A percentile compares a stretch with the other conserved stretches of the same genome.
These are phyloP conservation scores for Aromia moschata DNA, from an alignment of 2,888 invertebrate species.

Conservation along the genomic window DNA sequence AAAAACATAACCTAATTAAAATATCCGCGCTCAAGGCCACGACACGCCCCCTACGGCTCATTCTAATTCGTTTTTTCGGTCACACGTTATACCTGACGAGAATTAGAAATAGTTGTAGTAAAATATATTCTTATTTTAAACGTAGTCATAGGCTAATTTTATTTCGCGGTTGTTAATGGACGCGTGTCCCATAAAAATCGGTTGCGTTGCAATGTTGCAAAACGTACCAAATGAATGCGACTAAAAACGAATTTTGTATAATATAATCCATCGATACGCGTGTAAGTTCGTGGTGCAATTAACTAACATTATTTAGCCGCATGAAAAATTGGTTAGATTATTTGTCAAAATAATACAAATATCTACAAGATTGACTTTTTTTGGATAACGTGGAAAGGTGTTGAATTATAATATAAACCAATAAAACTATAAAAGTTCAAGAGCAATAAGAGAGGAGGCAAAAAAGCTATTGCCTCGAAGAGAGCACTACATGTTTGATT, in stretches of 20 bases:
- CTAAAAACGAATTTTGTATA: conserved; percentile 1
- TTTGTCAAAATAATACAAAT: not conserved
- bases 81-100: not conserved
- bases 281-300: not conserved
- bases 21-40: too few relatives aligned
- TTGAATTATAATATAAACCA: too few relatives aligned
- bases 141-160: not conserved
- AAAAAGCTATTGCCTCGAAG: too few relatives aligned
- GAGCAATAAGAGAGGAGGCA: too few relatives aligned
- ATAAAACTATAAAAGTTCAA: too few relatives aligned
- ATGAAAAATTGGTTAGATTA: not conserved
- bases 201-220: conserved; percentile 1
- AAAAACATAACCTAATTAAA: not conserved
- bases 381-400: not conserved
- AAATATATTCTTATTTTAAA: not conserved
- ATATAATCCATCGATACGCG: not conserved
- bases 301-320: not conserved
- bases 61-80: not conserved
- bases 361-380: not conserved
- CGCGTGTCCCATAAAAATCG: conserved; percentile 1
- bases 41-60: not conserved
- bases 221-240: not conserved
- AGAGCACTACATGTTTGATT: too few relatives aligned
- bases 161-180: not conserved
- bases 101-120: not conserved